These are phyloP conservation scores for Spea multiplicata DNA, from an alignment of 2,113 vertebrate species.

Conservation along the genomic window DNA sequence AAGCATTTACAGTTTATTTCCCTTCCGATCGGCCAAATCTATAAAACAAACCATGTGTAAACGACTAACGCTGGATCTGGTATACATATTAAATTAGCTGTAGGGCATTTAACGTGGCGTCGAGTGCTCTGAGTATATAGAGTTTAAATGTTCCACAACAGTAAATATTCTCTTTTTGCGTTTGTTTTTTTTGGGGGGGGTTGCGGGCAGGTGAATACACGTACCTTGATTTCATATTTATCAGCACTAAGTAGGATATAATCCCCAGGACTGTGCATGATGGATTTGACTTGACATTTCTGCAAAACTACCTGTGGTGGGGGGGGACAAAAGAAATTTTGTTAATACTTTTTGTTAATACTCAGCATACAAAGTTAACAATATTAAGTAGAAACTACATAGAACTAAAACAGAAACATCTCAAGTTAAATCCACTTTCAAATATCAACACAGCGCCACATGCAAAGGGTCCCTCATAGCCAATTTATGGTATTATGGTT, in stretches of 20 bases:
- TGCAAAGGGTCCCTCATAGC: too few species aligned
- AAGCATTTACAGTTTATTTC: constrained; percentile 97
- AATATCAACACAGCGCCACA: too few species aligned
- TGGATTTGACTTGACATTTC: constrained; percentile 90
- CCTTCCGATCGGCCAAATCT: constrained; percentile 97
- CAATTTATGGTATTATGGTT: too few species aligned
- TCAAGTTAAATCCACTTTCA: too few species aligned
- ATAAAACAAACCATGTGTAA: constrained; percentile 17
- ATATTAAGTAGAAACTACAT: not conserved
- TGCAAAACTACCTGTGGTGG: constrained; percentile 93
- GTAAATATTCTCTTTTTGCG: not conserved
- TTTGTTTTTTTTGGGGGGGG: not conserved
- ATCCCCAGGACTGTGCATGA: constrained; percentile 95
- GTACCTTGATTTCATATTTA: constrained; percentile 98
- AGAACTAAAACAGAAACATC: too few species aligned
- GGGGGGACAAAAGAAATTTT: too few species aligned
- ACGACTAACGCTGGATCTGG: too few species aligned
- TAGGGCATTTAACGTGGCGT: too few species aligned
- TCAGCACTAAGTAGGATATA: constrained; percentile 93
- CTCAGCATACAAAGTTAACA: not conserved
- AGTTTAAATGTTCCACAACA: not conserved
- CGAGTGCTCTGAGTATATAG: too few species aligned
- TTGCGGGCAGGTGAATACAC: constrained; percentile 33
- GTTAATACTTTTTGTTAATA: too few species aligned
- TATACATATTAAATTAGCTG: too few species aligned